Conservation (phyloP, 2,113 vertebrate genomes). For the Gnathonemus longibarbis region DNA sequence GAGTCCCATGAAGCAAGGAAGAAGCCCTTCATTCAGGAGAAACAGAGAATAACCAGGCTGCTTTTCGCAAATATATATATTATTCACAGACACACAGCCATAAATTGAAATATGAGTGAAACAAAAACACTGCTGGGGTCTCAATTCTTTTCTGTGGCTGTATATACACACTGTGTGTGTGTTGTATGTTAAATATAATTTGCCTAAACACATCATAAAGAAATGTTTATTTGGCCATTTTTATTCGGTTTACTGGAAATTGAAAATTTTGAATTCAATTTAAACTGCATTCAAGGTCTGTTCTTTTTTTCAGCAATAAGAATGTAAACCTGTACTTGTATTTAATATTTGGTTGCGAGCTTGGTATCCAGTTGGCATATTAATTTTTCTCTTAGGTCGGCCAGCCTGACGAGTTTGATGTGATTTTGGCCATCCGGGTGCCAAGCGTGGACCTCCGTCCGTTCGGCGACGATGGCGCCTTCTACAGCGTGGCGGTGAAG, state of each 20-base stretch:
- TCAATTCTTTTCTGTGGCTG: too few relatives aligned
- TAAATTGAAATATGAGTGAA: too few relatives aligned
- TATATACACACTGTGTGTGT: neutral
- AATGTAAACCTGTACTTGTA: neutral
- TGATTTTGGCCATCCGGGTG: conserved; percentile 49
- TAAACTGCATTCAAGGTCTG: neutral
- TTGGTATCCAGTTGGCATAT: neutral
- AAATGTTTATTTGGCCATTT: neutral
- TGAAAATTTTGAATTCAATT: neutral
- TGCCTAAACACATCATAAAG: neutral
- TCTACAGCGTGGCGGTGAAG: conserved; percentile 49
- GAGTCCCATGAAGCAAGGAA: too few relatives aligned
- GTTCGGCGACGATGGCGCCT: conserved; percentile 40
- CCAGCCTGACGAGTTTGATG: conserved; percentile 54
- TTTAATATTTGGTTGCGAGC: neutral
- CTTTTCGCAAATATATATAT: too few relatives aligned
- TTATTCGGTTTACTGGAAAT: neutral
- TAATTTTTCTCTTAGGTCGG: conserved; percentile 41
- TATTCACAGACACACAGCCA: too few relatives aligned
- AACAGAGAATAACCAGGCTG: too few relatives aligned
- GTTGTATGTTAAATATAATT: neutral
- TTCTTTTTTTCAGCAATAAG: neutral
- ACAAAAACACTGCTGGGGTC: too few relatives aligned
- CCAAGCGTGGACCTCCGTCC: conserved; percentile 20
- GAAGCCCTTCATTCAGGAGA: too few relatives aligned